Conservation (phyloP, 2,113 vertebrate genomes). For the Trinectes maculatus region DNA sequence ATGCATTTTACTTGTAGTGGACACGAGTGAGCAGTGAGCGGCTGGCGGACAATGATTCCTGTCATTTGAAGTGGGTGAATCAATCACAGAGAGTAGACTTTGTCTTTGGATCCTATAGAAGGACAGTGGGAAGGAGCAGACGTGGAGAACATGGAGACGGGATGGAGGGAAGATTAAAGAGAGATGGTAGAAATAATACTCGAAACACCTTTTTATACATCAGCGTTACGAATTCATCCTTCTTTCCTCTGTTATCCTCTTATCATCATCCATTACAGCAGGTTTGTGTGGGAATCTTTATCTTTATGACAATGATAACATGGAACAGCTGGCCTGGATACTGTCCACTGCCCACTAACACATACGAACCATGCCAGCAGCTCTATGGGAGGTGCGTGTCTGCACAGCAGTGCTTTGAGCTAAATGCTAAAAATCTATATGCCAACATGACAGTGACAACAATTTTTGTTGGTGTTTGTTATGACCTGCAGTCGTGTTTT, state of each 20-base stretch:
- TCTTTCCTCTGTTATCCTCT: background rate
- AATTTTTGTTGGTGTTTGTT: no score
- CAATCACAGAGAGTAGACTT: slow-evolving; percentile 26
- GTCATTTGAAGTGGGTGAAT: slow-evolving; percentile 45
- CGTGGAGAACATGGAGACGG: background rate
- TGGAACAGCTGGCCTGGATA: background rate
- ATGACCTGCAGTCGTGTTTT: no score
- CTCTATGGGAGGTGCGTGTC: no score
- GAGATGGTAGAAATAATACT: slow-evolving; percentile 24
- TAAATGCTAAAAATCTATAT: no score
- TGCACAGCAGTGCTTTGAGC: no score
- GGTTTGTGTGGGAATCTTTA: slow-evolving; percentile 24
- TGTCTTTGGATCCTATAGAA: slow-evolving; percentile 33
- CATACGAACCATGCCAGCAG: no score
- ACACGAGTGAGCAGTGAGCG: slow-evolving; percentile 18
- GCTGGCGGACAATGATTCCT: slow-evolving; percentile 24
- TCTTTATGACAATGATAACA: slow-evolving; percentile 13
- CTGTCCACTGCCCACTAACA: background rate
- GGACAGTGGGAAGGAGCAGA: background rate
- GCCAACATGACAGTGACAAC: no score
- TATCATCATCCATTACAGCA: background rate
- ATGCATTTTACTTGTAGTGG: slow-evolving; percentile 40
- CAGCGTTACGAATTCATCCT: background rate
- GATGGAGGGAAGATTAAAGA: slow-evolving; percentile 15
- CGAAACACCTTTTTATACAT: background rate